Conservation (phyloP, 2,888 invertebrate genomes). For the Deilephila porcellus region DNA sequence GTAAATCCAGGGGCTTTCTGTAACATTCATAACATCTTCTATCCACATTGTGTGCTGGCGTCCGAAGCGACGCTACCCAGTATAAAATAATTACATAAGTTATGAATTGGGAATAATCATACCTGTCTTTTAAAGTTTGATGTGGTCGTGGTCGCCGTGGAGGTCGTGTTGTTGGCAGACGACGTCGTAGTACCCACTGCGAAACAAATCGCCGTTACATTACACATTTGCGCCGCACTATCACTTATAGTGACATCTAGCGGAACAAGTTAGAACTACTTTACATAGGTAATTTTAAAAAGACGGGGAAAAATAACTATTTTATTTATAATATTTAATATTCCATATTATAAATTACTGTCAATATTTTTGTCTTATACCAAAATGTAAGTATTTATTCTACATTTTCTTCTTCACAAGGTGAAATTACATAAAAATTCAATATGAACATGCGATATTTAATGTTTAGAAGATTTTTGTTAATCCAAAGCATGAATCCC, state of each 20-base stretch:
- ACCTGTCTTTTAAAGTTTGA: slow-evolving; percentile 84
- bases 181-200: slow-evolving; percentile 77
- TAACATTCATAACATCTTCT: no score
- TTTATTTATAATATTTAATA: neutral
- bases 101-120: neutral
- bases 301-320: no score
- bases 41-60: no score
- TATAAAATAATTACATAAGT: no score
- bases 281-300: neutral
- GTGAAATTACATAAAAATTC: no score
- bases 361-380: neutral
- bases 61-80: no score
- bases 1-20: no score
- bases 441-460: neutral
- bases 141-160: slow-evolving; percentile 76
- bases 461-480: neutral
- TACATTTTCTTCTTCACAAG: neutral
- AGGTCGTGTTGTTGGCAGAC: slow-evolving; percentile 76
- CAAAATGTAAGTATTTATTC: neutral
- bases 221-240: neutral
- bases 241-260: slow-evolving; percentile 32
- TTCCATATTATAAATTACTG: neutral
- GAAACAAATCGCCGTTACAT: slow-evolving; percentile 36
- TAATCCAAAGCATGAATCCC: slow-evolving; percentile 1
- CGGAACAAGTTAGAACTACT: neutral